Evolutionary conservation across 2,113 vertebrate species (phyloP), one percentile per base, ranked within the genome.

Genomic region (Cyprinus carpio): DNA sequence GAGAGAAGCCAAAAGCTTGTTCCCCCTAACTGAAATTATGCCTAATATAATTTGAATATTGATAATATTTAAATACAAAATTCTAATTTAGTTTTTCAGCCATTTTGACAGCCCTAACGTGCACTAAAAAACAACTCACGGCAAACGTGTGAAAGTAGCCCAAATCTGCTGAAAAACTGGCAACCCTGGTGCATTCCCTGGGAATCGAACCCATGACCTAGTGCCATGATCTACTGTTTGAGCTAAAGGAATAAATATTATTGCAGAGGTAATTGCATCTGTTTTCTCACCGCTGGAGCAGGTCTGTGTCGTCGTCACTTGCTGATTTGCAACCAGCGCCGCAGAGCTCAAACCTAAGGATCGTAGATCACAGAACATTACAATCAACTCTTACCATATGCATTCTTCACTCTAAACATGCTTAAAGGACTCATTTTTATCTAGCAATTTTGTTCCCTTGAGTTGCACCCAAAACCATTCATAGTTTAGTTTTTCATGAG

Each of bases 261-360:
- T n/a, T n/a, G 51, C 51, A 54, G 51, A 54, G 16, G 16, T 60
- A 60, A n/a, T 60, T n/a, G 20, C 23, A n/a, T 60, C 3, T 2
- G 29, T 58, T 15, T 79, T 23, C 75, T 77, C 54, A 79, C 96
- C 97, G 89, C 97, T 93, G 81, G 96, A 96, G 93, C 97, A 96
- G 85, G 95, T 95, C 91, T 97, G 97, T 64, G 96, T 96, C 67
- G 84, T 84, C 91, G 96, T 94, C 91, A 96, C 96, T 93, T 97
- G 97, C 95, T 97, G 96, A 94, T 95, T 96, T 90, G 96, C 95
- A 91, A 97, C 96, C 86, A 97, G 95, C 89, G 97, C 96, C 91
- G 96, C 96, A 90, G 97, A 96, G 93, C 96, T 97, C 94, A 98
- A 86, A 88, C 97, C 97, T 88, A 6, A 89, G 76, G 83, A 46